A percentile compares a stretch with the other conserved stretches of the same genome.
Evolutionary conservation across 2,888 invertebrate genomes (phyloP).

Genomic region (Synanthedon andrenaeformis): DNA sequence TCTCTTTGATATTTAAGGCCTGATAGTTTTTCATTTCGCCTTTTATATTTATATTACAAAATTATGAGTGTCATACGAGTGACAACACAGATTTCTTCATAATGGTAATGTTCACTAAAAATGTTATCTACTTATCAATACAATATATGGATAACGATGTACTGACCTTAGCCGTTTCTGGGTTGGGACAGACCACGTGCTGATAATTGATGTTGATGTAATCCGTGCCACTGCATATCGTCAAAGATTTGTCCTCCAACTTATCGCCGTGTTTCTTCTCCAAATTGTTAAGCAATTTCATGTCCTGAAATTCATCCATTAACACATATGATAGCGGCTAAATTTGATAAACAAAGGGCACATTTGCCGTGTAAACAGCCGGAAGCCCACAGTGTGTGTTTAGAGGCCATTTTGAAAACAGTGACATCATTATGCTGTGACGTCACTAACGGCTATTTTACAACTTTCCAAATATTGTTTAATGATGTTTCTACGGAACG

Average conservation of each 20-base stretch:
- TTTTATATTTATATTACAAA: too few species aligned
- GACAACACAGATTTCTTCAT: too few species aligned
- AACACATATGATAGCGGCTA: background rate
- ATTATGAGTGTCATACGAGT: too few species aligned
- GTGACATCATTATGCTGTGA: background rate
- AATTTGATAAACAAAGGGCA: background rate
- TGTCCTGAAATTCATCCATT: slow-evolving; percentile 72
- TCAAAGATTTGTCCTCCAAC: slow-evolving; percentile 93
- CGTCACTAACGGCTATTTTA: background rate
- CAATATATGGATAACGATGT: background rate
- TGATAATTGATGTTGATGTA: slow-evolving; percentile 99
- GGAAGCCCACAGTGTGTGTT: background rate
- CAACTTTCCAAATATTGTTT: too few species aligned
- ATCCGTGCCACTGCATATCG: slow-evolving; percentile 98
- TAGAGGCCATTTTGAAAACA: background rate
- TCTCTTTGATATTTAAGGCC: too few species aligned
- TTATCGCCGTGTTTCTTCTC: slow-evolving; percentile 83
- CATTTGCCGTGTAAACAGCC: background rate
- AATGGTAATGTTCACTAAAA: too few species aligned
- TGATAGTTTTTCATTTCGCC: too few species aligned
- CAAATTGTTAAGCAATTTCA: slow-evolving; percentile 81
- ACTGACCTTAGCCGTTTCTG: slow-evolving; percentile 90
- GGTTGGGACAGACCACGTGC: slow-evolving; percentile 94
- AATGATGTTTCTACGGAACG: too few species aligned
- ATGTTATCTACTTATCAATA: too few species aligned